Percentiles rank a stretch among this genome's conserved stretches.
Evolutionary conservation across 2,113 vertebrate genomes (phyloP).

Genomic region (Pedetes capensis): DNA sequence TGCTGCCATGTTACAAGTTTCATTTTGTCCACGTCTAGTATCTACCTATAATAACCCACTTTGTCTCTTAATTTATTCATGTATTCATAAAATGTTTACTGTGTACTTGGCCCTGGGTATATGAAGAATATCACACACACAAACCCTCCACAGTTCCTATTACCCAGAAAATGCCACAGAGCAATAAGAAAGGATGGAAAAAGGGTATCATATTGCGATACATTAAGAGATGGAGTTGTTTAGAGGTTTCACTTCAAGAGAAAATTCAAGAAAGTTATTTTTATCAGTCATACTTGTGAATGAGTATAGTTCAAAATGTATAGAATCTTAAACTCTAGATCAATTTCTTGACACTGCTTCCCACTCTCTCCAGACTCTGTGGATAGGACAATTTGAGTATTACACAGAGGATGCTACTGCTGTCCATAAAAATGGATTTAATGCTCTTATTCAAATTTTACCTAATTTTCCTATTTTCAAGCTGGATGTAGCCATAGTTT

Average conservation of each 20-base stretch:
- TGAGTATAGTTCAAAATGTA: not conserved
- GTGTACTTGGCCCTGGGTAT: not conserved
- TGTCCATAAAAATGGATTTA: not conserved
- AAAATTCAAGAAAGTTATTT: not conserved
- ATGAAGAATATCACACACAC: not conserved
- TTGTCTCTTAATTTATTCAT: constrained; percentile 43
- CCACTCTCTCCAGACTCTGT: not conserved
- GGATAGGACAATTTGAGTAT: not conserved
- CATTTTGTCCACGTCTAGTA: not conserved
- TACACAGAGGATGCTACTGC: not conserved
- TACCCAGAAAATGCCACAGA: constrained; percentile 16
- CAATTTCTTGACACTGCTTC: not conserved
- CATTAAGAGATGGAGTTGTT: not conserved
- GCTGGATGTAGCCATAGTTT: not conserved
- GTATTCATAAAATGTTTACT: constrained; percentile 34
- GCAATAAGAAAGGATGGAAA: not conserved
- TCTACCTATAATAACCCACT: not conserved
- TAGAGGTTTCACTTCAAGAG: not conserved
- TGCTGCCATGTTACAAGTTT: not conserved
- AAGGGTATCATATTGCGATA: not conserved
- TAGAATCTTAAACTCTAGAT: not conserved
- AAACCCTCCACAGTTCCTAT: not conserved
- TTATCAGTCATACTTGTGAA: not conserved
- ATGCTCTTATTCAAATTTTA: not conserved
- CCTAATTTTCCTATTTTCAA: not conserved